phyloP scores from a whole-genome alignment of 1,140 invertebrate genomes.

The Campoletis sonorensis region DNA sequence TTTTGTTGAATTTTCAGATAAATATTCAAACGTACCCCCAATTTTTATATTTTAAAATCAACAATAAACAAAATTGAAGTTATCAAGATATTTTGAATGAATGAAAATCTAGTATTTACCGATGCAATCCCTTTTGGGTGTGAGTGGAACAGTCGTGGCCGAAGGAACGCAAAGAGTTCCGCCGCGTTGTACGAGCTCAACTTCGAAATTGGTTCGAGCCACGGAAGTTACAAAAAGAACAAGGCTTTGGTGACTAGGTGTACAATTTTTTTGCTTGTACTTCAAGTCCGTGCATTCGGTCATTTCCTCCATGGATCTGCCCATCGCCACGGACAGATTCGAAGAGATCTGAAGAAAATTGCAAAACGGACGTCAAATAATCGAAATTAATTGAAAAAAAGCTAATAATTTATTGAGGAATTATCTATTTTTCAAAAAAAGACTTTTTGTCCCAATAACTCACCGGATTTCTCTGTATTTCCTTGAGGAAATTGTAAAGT shows the following conservation, averaged over 20 bases:
- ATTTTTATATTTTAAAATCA: neutral
- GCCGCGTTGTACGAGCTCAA: conserved; percentile 91
- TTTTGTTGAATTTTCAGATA: neutral
- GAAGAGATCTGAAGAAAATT: conserved; percentile 76
- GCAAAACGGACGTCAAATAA: neutral
- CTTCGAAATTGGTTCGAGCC: conserved; percentile 93
- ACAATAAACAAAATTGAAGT: neutral
- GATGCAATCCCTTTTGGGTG: conserved; percentile 91
- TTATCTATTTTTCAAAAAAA: no score
- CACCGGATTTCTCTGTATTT: conserved; percentile 82
- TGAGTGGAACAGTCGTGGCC: conserved; percentile 78
- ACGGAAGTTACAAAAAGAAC: conserved; percentile 94
- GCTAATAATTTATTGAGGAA: no score
- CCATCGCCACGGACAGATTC: conserved; percentile 87
- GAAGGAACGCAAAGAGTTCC: conserved; percentile 82
- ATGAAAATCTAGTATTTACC: conserved; percentile 76
- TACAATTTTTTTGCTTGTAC: conserved; percentile 77
- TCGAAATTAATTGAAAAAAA: neutral
- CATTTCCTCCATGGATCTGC: conserved; percentile 95
- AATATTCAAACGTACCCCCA: neutral
- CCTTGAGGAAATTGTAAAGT: conserved; percentile 81
- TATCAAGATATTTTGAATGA: neutral
- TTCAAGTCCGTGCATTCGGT: conserved; percentile 86
- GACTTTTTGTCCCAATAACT: no score
- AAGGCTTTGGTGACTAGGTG: conserved; percentile 84